Evolutionary conservation across 2,797 vertebrate genomes (phyloP).

Genomic region (Cottoperca gobio): DNA sequence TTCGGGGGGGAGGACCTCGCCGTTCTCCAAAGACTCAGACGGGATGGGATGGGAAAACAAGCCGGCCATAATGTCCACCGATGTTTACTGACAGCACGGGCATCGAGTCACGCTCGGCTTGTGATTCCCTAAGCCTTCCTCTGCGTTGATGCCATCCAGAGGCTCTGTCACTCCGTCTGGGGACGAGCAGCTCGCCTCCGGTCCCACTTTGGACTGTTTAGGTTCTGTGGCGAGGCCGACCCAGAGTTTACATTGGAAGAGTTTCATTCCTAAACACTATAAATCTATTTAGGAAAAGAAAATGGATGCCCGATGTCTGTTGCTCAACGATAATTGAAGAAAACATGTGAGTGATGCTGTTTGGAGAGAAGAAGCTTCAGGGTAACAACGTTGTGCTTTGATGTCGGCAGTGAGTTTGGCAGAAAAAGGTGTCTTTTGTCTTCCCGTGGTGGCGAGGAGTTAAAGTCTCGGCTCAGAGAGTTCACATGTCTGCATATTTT

Average conservation of each 20-base stretch:
- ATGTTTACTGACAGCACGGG: constrained; percentile 42
- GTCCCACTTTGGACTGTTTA: constrained; percentile 47
- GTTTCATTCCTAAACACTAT: constrained; percentile 50
- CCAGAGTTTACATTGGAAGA: constrained; percentile 48
- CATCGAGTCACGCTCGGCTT: constrained; percentile 42
- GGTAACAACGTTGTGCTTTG: not conserved
- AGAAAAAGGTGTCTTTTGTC: constrained; percentile 30
- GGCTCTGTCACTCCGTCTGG: constrained; percentile 20
- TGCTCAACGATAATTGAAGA: constrained; percentile 40
- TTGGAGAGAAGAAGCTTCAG: not conserved
- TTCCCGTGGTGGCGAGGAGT: not conserved
- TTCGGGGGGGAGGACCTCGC: not conserved
- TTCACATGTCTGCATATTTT: constrained; percentile 1
- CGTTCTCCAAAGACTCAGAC: not conserved
- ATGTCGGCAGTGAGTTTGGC: not conserved
- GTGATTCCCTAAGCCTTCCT: constrained; percentile 12
- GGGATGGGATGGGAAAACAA: constrained; percentile 42
- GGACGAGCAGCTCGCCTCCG: constrained; percentile 36
- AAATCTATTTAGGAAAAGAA: constrained; percentile 59
- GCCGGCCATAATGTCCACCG: constrained; percentile 2
- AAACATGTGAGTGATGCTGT: constrained; percentile 14
- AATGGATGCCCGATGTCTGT: constrained; percentile 52
- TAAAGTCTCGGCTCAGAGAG: not conserved
- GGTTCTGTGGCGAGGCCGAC: constrained; percentile 25
- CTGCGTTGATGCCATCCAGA: constrained; percentile 45